Conservation (phyloP, 2,113 vertebrate genomes). For the Damaliscus lunatus region DNA sequence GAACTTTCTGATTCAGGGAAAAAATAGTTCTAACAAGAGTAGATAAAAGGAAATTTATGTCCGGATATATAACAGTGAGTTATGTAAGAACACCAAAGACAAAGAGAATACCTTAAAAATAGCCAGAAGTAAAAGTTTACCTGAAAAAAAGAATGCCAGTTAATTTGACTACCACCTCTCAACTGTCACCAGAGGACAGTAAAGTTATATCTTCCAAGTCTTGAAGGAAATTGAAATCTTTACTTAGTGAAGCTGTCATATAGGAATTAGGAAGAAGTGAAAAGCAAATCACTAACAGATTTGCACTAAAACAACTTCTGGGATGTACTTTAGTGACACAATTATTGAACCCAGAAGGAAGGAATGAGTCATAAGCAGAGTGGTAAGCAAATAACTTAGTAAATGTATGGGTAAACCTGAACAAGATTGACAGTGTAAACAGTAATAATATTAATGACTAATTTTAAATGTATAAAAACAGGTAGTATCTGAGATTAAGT, state of each 20-base stretch:
- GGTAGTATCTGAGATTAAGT: no score
- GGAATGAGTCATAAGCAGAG: not conserved
- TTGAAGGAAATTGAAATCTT: not conserved
- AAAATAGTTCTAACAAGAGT: not conserved
- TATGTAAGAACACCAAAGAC: not conserved
- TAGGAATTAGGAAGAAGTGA: not conserved
- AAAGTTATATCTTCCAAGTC: not conserved
- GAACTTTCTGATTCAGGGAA: not conserved
- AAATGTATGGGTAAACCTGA: no score
- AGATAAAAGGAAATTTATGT: not conserved
- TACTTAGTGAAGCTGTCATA: not conserved
- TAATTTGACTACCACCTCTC: not conserved
- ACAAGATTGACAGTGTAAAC: not conserved
- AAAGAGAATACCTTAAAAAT: not conserved
- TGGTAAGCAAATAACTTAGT: not conserved
- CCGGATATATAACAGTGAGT: not conserved
- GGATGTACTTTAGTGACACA: not conserved
- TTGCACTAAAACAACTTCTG: not conserved
- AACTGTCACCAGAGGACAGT: not conserved
- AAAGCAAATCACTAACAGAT: not conserved
- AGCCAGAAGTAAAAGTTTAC: not conserved
- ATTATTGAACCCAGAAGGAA: not conserved
- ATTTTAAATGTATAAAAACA: not conserved
- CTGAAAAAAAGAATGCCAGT: not conserved
- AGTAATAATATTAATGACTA: not conserved